Evolutionary conservation across 1,140 invertebrate genomes (phyloP).

Genomic region (Chrysoperla carnea): DNA sequence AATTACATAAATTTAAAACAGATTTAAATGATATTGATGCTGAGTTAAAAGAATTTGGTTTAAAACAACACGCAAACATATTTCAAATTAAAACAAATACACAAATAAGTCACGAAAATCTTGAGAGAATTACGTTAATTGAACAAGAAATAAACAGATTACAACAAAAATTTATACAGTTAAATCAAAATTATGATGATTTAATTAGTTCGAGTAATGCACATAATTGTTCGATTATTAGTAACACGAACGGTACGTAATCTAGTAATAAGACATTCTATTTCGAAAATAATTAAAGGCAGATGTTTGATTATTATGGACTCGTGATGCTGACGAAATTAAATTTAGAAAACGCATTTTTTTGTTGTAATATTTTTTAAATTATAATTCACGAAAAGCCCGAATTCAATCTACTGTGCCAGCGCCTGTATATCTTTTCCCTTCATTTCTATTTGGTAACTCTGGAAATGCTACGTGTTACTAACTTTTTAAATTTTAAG

Average conservation of each 20-base stretch:
- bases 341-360: too few species aligned
- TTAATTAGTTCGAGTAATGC: conserved; percentile 7
- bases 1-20: conserved; percentile 18
- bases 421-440: too few species aligned
- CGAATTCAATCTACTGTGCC: too few species aligned
- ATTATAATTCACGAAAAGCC: too few species aligned
- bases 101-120: conserved; percentile 15
- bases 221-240: background rate
- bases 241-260: background rate
- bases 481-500: too few species aligned
- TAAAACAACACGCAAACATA: conserved; percentile 10
- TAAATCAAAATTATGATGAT: conserved; percentile 14
- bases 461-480: too few species aligned
- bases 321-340: too few species aligned
- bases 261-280: too few species aligned
- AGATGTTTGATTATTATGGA: too few species aligned
- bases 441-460: too few species aligned
- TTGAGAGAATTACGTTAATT: conserved; percentile 14
- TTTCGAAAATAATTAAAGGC: too few species aligned
- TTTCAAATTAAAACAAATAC: conserved; percentile 14
- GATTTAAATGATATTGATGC: conserved; percentile 21
- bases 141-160: conserved; percentile 10
- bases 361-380: too few species aligned
- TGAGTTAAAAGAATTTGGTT: conserved; percentile 14
- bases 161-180: conserved; percentile 11